These are phyloP conservation scores for Periparus ater DNA, from an alignment of 2,797 vertebrate species.

Conservation along the genomic window DNA sequence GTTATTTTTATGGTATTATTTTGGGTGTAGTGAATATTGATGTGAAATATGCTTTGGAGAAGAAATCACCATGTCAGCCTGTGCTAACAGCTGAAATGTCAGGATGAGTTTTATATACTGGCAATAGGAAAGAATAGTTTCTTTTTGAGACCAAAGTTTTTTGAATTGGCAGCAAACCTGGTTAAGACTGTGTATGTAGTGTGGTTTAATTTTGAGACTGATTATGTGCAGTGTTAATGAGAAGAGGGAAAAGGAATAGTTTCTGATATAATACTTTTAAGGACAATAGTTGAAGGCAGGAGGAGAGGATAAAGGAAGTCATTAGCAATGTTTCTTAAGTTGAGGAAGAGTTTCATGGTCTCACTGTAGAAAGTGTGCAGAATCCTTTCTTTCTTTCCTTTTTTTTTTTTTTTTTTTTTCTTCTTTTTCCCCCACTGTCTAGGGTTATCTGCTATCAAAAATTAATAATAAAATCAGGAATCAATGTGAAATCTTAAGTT, in stretches of 20 bases:
- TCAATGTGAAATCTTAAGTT: not conserved
- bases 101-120: not conserved
- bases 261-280: not conserved
- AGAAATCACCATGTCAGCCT: not conserved
- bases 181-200: not conserved
- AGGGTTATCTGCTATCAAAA: not conserved
- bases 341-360: not conserved
- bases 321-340: not conserved
- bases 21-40: not conserved
- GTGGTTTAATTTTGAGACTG: not conserved
- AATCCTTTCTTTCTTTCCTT: not conserved
- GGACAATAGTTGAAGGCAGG: not conserved
- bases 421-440: accelerated
- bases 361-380: not conserved
- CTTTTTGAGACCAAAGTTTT: not conserved
- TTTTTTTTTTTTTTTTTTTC: accelerated
- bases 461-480: not conserved
- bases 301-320: not conserved
- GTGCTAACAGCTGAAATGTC: not conserved
- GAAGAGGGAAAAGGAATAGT: not conserved
- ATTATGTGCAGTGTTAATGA: not conserved
- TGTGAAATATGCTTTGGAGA: not conserved
- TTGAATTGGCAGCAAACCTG: not conserved
- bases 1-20: not conserved
- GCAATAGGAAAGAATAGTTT: not conserved